Conservation (phyloP, 1,140 invertebrate genomes). For the Cydia pomonella region DNA sequence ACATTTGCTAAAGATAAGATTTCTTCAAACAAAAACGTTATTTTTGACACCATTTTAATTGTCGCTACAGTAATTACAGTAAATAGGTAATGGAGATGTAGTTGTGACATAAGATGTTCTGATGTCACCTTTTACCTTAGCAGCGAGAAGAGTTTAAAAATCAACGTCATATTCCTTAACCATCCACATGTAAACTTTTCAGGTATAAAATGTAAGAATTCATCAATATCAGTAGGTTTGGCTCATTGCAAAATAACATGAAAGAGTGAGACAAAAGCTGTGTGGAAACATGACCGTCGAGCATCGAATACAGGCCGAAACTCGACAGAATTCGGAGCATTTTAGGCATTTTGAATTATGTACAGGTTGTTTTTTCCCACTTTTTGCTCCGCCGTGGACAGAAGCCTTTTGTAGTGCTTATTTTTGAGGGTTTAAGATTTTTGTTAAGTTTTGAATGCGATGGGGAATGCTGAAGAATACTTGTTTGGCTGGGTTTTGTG, state of each 20-base stretch:
- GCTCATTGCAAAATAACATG: not conserved
- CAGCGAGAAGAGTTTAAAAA: too few species aligned
- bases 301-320: not conserved
- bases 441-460: conserved; percentile 3
- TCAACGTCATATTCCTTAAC: too few species aligned
- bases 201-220: too few species aligned
- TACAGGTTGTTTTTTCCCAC: not conserved
- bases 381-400: not conserved
- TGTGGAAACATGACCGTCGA: not conserved
- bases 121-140: too few species aligned
- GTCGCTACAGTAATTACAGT: too few species aligned
- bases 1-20: too few species aligned
- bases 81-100: too few species aligned
- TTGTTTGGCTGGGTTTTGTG: not conserved
- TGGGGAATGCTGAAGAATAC: not conserved
- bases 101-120: too few species aligned
- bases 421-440: conserved; percentile 23
- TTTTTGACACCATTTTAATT: too few species aligned
- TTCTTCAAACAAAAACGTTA: too few species aligned
- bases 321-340: not conserved
- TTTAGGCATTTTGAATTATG: conserved; percentile 20
- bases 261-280: not conserved
- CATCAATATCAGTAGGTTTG: too few species aligned
- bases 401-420: conserved; percentile 13
- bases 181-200: too few species aligned